These are phyloP conservation scores for Diarsia brunnea DNA, from an alignment of 2,888 invertebrate species.

Conservation along the genomic window DNA sequence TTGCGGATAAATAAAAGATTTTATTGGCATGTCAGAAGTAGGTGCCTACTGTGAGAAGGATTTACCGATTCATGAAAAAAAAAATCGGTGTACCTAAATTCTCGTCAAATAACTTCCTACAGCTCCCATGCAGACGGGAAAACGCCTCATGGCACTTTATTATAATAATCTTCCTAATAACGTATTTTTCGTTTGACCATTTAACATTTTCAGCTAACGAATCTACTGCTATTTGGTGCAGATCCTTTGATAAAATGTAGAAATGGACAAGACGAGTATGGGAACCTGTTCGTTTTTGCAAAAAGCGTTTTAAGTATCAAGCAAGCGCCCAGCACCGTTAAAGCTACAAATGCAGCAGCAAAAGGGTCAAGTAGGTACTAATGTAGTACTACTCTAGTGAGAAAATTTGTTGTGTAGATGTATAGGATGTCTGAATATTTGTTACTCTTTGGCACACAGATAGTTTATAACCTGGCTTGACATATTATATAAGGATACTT, in stretches of 20 bases:
- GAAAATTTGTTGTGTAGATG: too few species aligned
- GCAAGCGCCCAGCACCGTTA: neutral
- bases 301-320: conserved; percentile 56
- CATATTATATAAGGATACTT: too few species aligned
- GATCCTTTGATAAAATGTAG: conserved; percentile 81
- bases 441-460: too few species aligned
- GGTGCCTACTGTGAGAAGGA: too few species aligned
- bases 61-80: too few species aligned
- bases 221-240: conserved; percentile 81
- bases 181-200: neutral
- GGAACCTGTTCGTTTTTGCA: conserved; percentile 80
- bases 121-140: neutral
- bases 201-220: conserved; percentile 77
- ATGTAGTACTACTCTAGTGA: neutral
- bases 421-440: too few species aligned
- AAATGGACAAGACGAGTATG: conserved; percentile 72
- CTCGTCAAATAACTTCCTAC: neutral
- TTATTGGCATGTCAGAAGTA: neutral
- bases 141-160: neutral
- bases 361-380: neutral
- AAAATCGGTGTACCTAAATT: neutral
- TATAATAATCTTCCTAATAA: neutral
- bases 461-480: too few species aligned
- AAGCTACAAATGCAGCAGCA: neutral
- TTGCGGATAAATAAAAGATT: neutral